These are phyloP conservation scores for Troglohyphantes excavatus DNA, from an alignment of 2,888 invertebrate species.

Conservation along the genomic window DNA sequence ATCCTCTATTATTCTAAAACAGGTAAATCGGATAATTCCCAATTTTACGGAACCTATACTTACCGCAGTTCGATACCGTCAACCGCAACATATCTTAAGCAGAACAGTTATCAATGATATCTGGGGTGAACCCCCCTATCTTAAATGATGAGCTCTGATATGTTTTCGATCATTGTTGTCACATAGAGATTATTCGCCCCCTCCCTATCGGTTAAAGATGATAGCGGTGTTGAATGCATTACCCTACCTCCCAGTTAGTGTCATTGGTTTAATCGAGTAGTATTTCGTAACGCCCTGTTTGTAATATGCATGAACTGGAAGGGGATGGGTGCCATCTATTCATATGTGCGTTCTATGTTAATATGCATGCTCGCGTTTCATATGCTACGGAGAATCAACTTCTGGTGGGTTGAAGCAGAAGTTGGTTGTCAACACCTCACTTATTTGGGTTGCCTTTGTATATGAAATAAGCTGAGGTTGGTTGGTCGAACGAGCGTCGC, in stretches of 20 bases:
- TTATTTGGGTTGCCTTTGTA: no score
- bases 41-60: constrained; percentile 29
- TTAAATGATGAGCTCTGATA: constrained; percentile 59
- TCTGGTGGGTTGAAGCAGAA: not conserved
- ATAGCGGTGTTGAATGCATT: constrained; percentile 38
- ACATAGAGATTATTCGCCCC: constrained; percentile 54
- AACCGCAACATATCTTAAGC: constrained; percentile 49
- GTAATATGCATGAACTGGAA: constrained; percentile 35
- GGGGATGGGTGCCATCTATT: not conserved
- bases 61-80: constrained; percentile 26
- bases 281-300: constrained; percentile 26
- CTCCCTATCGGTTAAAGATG: constrained; percentile 71
- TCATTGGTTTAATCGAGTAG: constrained; percentile 48
- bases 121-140: constrained; percentile 34
- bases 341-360: not conserved
- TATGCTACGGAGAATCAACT: not conserved
- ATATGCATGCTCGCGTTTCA: not conserved
- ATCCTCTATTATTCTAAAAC: not conserved
- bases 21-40: constrained; percentile 24
- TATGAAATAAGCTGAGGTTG: no score
- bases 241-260: constrained; percentile 5
- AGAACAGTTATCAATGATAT: constrained; percentile 60
- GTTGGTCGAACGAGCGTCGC: no score
- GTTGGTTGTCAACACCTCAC: no score
- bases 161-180: constrained; percentile 64